Percentiles rank a stretch among this genome's conserved stretches.
Evolutionary conservation across 1,140 invertebrate genomes (phyloP).

Genomic region (Antheraea pernyi): DNA sequence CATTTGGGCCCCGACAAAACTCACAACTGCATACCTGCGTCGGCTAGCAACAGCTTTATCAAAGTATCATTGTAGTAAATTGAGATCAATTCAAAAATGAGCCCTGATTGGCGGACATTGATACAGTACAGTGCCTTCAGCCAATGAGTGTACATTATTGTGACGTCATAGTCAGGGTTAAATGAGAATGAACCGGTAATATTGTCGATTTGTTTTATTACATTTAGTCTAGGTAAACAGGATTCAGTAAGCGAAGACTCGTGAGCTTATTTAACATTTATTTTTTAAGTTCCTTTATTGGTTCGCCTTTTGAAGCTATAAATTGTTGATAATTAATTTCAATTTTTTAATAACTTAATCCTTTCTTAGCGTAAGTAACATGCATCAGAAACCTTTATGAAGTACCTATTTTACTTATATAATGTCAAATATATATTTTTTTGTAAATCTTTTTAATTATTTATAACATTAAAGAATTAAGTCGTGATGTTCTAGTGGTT

Average conservation of each 20-base stretch:
- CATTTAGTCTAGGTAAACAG: background rate
- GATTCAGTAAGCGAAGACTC: background rate
- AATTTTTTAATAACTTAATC: no score
- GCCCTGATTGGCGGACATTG: slow-evolving; percentile 14
- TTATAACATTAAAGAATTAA: no score
- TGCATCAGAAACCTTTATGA: no score
- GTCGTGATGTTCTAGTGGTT: no score
- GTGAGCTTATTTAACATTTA: no score
- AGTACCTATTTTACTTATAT: no score
- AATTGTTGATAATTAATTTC: no score
- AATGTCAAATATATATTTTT: no score
- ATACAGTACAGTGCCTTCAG: background rate
- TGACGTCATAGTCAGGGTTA: slow-evolving; percentile 15
- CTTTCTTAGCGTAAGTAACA: no score
- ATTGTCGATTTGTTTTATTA: slow-evolving; percentile 7
- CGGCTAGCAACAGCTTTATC: slow-evolving; percentile 10
- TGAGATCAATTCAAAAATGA: slow-evolving; percentile 26
- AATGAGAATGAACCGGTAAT: slow-evolving; percentile 6
- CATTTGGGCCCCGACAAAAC: background rate
- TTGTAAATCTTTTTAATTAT: no score
- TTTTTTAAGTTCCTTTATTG: no score
- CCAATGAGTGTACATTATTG: background rate
- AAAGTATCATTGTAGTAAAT: slow-evolving; percentile 24
- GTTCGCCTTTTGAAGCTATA: no score
- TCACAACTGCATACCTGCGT: background rate